Conservation (phyloP, 2,797 vertebrate species). For the Choloepus didactylus region DNA sequence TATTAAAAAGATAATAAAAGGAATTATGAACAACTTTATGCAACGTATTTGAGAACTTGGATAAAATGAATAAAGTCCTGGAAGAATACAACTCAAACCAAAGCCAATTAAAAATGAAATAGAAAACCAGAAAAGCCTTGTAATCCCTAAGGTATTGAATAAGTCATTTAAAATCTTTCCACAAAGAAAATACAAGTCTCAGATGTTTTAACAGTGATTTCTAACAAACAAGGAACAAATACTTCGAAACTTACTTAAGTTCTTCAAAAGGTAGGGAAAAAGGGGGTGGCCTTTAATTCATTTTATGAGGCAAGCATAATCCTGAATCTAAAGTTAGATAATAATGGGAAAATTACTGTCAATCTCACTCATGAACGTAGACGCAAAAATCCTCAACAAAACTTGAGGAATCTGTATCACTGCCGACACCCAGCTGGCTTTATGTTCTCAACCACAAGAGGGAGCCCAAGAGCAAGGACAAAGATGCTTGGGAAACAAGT, state of each 20-base stretch:
- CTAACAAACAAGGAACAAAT: slow-evolving; percentile 30
- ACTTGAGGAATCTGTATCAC: not conserved
- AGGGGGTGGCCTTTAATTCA: not conserved
- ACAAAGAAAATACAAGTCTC: not conserved
- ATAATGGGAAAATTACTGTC: not conserved
- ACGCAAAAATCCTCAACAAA: slow-evolving; percentile 6
- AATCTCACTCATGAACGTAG: not conserved
- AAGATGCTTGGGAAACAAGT: rapidly evolving
- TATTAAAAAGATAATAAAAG: not conserved
- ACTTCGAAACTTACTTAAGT: slow-evolving; percentile 29
- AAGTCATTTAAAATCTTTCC: slow-evolving; percentile 26
- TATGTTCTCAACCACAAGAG: slow-evolving; percentile 56
- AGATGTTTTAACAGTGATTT: slow-evolving; percentile 16
- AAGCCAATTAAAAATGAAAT: slow-evolving; percentile 57
- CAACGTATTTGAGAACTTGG: slow-evolving; percentile 19
- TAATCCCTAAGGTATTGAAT: slow-evolving; percentile 26
- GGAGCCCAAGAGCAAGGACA: slow-evolving; percentile 57
- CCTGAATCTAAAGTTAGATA: slow-evolving; percentile 14
- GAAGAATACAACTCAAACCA: not conserved
- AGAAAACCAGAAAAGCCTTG: slow-evolving; percentile 7
- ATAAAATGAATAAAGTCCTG: not conserved
- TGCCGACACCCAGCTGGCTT: not conserved
- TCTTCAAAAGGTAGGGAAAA: not conserved
- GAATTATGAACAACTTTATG: not conserved
- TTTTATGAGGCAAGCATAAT: slow-evolving; percentile 20